Conservation (phyloP, 2,888 invertebrate species). For the Nasonia oneida region DNA sequence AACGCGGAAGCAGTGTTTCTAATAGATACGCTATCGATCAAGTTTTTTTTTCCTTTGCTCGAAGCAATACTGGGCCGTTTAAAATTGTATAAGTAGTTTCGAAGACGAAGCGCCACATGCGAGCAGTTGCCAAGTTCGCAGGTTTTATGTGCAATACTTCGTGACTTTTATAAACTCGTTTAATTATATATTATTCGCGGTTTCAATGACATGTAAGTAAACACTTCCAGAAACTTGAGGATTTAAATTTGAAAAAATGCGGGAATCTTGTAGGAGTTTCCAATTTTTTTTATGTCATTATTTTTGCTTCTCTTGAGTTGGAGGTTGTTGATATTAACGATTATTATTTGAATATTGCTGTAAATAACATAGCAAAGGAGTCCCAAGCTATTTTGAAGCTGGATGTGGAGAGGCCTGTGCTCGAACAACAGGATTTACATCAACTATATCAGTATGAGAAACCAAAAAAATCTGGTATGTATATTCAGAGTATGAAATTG, state of each 20-base stretch:
- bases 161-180: constrained; percentile 1
- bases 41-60: neutral
- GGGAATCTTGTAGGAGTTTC: constrained; percentile 22
- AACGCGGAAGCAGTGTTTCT: constrained; percentile 4
- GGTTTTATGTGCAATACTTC: neutral
- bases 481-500: constrained; percentile 25
- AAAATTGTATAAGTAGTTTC: neutral
- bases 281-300: neutral
- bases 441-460: constrained; percentile 79
- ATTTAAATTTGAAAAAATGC: constrained; percentile 52
- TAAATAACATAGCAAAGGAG: constrained; percentile 51
- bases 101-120: neutral
- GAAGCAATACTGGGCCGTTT: neutral
- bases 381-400: constrained; percentile 55
- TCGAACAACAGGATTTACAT: constrained; percentile 80
- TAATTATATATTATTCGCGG: neutral
- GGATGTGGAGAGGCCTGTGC: constrained; percentile 79
- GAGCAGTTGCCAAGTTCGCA: neutral
- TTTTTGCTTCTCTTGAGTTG: neutral
- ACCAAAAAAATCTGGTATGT: constrained; percentile 79
- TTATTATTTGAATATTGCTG: neutral
- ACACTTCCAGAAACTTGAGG: neutral
- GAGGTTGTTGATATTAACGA: neutral
- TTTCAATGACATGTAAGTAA: constrained; percentile 19
- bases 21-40: constrained; percentile 9